Evolutionary conservation across 2,888 invertebrate genomes (phyloP).

Genomic region (Ferdinandea cuprea): DNA sequence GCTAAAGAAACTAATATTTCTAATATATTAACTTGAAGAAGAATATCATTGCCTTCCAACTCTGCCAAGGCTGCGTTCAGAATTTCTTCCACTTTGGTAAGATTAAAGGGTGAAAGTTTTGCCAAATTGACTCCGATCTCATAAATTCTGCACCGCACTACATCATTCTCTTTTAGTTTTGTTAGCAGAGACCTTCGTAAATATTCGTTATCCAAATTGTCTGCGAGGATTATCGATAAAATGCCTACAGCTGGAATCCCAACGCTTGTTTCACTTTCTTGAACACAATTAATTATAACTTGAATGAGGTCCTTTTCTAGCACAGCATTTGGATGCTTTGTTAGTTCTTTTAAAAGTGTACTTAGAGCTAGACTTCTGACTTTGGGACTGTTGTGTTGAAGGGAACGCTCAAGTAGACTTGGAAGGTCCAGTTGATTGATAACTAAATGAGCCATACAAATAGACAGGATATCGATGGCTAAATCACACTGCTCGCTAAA

Average conservation of each 20-base stretch:
- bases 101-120: conserved; percentile 85
- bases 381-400: conserved; percentile 86
- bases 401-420: conserved; percentile 85
- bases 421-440: conserved; percentile 86
- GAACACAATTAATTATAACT: conserved; percentile 79
- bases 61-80: conserved; percentile 87
- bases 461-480: conserved; percentile 87
- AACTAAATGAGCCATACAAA: conserved; percentile 86
- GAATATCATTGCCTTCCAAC: conserved; percentile 88
- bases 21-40: conserved; percentile 91
- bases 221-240: conserved; percentile 76
- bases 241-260: conserved; percentile 78
- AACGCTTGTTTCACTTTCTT: conserved; percentile 77
- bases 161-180: conserved; percentile 76
- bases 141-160: conserved; percentile 80
- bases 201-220: conserved; percentile 75
- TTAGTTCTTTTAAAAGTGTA: conserved; percentile 84
- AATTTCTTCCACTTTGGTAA: conserved; percentile 86
- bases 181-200: conserved; percentile 76
- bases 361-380: conserved; percentile 87
- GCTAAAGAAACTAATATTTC: conserved; percentile 90
- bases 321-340: conserved; percentile 53
- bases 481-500: conserved; percentile 85
- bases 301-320: conserved; percentile 77
- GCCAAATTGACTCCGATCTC: conserved; percentile 87